These are phyloP conservation scores for Onychostoma macrolepis DNA, from an alignment of 2,113 vertebrate species.

Conservation along the genomic window DNA sequence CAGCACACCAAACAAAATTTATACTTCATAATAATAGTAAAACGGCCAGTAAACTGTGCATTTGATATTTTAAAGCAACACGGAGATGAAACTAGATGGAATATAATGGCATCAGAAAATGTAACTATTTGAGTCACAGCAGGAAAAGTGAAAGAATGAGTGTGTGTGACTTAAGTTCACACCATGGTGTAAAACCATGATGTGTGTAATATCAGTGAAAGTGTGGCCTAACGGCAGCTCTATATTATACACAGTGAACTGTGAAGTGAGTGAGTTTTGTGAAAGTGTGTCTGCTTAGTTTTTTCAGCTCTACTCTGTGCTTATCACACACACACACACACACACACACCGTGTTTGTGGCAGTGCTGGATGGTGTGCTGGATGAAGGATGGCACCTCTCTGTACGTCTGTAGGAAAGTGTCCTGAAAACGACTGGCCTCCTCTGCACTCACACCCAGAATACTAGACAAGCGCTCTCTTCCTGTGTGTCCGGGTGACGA, in stretches of 20 bases:
- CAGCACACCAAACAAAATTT: background rate
- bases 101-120: background rate
- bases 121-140: background rate
- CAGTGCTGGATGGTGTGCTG: conserved; percentile 82
- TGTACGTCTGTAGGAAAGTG: conserved; percentile 87
- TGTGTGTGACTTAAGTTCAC: background rate
- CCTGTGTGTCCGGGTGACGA: conserved; percentile 69
- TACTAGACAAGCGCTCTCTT: conserved; percentile 83
- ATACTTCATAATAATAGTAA: background rate
- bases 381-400: conserved; percentile 83
- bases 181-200: background rate
- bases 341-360: conserved; percentile 76
- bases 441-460: conserved; percentile 79
- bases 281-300: background rate
- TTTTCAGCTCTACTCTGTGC: background rate
- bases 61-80: background rate
- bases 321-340: conserved; percentile 68
- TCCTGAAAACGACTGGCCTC: conserved; percentile 86
- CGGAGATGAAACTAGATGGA: background rate
- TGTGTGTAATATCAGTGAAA: background rate
- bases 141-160: background rate
- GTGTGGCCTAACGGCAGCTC: background rate
- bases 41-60: background rate
- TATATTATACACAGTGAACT: background rate
- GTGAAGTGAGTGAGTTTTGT: background rate